Evolutionary conservation across 2,888 invertebrate genomes (phyloP), one percentile per base, ranked within the genome.

Genomic region (Drosophila mulleri): DNA sequence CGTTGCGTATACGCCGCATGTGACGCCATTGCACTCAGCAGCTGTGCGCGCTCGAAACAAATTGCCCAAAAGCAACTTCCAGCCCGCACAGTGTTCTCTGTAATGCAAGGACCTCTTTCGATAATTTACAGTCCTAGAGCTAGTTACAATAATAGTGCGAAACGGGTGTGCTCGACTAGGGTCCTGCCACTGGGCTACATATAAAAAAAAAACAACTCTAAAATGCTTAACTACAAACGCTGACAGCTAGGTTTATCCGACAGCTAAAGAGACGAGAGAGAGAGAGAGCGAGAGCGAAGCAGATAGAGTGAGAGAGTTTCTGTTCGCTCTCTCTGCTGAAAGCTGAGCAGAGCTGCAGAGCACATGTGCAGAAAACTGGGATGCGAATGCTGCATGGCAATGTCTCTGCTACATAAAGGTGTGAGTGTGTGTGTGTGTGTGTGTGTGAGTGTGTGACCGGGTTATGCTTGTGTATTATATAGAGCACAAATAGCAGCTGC

Each of bases 381-480:
- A 70, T 80, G 79, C 52, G 58, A 57, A 71, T 74, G 70, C 72
- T 76, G 67, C 54, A 54, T 53, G 54, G 54, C 54, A 54, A 41
- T 41, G 41, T 54, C 41, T 41, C 54, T 54, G 41, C n/a, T 50
- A 48, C 4, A 23, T 23, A 23, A 3, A 7, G 23, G 16, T 23
- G 8, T 32, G 23, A 39, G 41, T 59, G 45, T 62, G 26, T 47
- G 26, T 54, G 37, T 57, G 37, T 48, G n/a, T 12, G 45, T 47
- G 18, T 20, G 26, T 37, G 26, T 20, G 32, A 50, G 48, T 60
- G 60, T 67, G 62, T 80, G 85, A 86, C 85, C 85, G 85, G 85
- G 85, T 86, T 87, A 86, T 78, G 72, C 80, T 66, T 73, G 59
- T 66, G 67, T 69, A 57, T 69, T 83, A 80, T 85, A 75, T 83